These are phyloP conservation scores for Lineus longissimus DNA, from an alignment of 1,140 invertebrate species.

Conservation along the genomic window DNA sequence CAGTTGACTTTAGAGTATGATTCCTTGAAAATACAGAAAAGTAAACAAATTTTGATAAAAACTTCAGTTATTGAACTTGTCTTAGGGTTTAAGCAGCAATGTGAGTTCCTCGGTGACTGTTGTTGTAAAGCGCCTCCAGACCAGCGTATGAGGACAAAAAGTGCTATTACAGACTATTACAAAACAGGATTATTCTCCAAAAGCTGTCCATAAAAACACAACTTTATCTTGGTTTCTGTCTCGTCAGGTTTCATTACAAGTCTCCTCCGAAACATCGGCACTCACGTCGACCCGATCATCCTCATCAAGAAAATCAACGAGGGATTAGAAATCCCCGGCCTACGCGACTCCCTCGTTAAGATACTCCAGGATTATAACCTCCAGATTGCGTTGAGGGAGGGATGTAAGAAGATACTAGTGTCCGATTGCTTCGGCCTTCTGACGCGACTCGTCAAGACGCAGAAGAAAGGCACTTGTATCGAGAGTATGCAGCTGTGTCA, in stretches of 20 bases:
- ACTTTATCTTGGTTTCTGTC: constrained; percentile 24
- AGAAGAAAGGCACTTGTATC: constrained; percentile 72
- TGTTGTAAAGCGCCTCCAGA: too few relatives aligned
- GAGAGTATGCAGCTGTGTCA: constrained; percentile 55
- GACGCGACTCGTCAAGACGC: constrained; percentile 71
- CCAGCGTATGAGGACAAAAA: too few relatives aligned
- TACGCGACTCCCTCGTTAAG: constrained; percentile 87
- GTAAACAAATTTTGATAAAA: too few relatives aligned
- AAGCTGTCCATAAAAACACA: too few relatives aligned
- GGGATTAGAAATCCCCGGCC: constrained; percentile 78
- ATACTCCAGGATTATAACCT: constrained; percentile 94
- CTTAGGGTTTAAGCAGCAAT: too few relatives aligned
- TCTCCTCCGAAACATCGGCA: constrained; percentile 75
- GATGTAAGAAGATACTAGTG: constrained; percentile 81
- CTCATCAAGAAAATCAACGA: constrained; percentile 80
- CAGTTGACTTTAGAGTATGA: too few relatives aligned
- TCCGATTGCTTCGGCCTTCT: constrained; percentile 87
- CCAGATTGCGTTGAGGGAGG: constrained; percentile 84
- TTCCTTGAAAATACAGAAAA: too few relatives aligned
- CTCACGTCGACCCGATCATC: constrained; percentile 84
- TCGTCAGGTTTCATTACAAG: constrained; percentile 73
- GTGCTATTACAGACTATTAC: too few relatives aligned
- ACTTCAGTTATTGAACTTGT: too few relatives aligned
- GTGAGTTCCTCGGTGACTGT: too few relatives aligned
- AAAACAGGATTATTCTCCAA: too few relatives aligned